Percentiles rank a stretch among this genome's conserved stretches.
Conservation (phyloP, 2,888 invertebrate species). For the Ichneumoninae sp. region DNA sequence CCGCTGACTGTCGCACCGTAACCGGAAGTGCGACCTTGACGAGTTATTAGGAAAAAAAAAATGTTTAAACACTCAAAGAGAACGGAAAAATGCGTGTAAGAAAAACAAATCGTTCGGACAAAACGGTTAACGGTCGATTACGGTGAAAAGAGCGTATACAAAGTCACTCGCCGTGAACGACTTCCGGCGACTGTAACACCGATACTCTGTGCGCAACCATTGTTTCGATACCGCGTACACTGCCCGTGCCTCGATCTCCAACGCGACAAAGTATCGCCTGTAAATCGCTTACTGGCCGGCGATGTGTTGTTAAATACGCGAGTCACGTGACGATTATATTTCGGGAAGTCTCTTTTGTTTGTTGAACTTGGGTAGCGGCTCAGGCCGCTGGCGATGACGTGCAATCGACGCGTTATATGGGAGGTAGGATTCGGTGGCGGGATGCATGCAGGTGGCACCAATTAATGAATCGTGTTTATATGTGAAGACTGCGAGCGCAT, state of each 20-base stretch:
- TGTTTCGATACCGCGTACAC: constrained; percentile 23
- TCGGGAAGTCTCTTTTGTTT: constrained; percentile 46
- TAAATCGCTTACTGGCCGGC: constrained; percentile 22
- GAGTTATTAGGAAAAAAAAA: neutral
- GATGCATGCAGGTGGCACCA: constrained; percentile 34
- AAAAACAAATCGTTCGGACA: constrained; percentile 21
- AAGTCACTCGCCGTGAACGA: constrained; percentile 21
- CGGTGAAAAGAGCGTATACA: constrained; percentile 3
- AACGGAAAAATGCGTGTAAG: neutral
- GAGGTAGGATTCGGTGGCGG: neutral
- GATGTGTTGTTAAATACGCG: constrained; percentile 37
- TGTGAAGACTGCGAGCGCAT: neutral
- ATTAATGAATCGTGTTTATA: constrained; percentile 33
- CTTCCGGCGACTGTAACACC: constrained; percentile 36
- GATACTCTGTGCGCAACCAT: neutral
- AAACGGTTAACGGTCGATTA: neutral
- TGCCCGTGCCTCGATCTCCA: constrained; percentile 10
- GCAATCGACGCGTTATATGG: neutral
- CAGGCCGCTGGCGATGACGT: constrained; percentile 37
- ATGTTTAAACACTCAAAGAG: neutral
- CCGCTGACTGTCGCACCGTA: constrained; percentile 13
- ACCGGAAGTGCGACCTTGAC: constrained; percentile 18
- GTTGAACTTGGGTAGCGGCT: constrained; percentile 32
- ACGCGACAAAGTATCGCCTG: neutral
- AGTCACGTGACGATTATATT: constrained; percentile 45